Percentiles rank a stretch among this genome's conserved stretches.
Evolutionary conservation across 2,797 vertebrate genomes (phyloP).

Genomic region (Echeneis naucrates): DNA sequence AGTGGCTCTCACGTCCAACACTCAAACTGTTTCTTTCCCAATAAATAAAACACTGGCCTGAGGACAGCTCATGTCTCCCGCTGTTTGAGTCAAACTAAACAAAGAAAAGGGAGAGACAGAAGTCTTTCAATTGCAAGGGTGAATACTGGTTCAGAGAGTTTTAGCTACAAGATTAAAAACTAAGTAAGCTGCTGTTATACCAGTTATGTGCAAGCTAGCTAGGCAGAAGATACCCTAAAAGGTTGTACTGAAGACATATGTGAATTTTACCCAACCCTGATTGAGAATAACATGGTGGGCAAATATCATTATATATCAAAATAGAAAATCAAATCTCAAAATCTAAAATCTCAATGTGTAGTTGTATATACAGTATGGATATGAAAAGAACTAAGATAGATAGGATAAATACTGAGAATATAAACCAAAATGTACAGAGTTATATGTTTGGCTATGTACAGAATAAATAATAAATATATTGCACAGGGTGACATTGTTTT

Average conservation of each 20-base stretch:
- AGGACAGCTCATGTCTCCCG: not conserved
- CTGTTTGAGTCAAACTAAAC: not conserved
- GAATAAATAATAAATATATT: too few relatives aligned
- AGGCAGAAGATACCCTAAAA: not conserved
- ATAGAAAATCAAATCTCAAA: too few relatives aligned
- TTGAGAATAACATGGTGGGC: not conserved
- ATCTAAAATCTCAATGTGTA: too few relatives aligned
- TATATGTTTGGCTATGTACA: too few relatives aligned
- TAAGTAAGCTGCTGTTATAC: not conserved
- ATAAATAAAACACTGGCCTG: constrained; percentile 1
- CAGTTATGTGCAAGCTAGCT: not conserved
- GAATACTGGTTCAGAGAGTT: not conserved
- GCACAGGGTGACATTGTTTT: too few relatives aligned
- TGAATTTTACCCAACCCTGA: not conserved
- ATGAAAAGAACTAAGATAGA: too few relatives aligned
- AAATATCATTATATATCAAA: too few relatives aligned
- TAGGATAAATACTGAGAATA: too few relatives aligned
- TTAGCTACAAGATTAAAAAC: not conserved
- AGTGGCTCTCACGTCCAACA: too few relatives aligned
- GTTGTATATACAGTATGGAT: too few relatives aligned
- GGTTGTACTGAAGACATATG: not conserved
- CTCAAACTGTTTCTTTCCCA: not conserved
- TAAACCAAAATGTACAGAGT: too few relatives aligned
- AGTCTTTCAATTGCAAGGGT: not conserved
- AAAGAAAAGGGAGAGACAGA: not conserved